Percentiles rank a stretch among this genome's conserved stretches.
Evolutionary conservation across 2,797 vertebrate species (phyloP).

Genomic region (Malurus splendens): DNA sequence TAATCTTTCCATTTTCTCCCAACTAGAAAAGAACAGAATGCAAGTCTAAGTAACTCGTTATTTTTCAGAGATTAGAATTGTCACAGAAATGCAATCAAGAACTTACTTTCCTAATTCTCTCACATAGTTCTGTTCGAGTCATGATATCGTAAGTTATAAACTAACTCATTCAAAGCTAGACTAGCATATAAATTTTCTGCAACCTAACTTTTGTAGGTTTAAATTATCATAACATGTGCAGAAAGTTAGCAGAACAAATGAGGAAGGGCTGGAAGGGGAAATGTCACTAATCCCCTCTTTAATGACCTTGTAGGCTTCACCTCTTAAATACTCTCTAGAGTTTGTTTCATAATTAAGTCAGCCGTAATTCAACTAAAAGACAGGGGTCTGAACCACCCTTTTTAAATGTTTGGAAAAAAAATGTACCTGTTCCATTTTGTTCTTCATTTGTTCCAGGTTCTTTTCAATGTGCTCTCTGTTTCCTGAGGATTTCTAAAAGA

Average conservation of each 20-base stretch:
- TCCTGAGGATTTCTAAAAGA: conserved; percentile 49
- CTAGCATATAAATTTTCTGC: not conserved
- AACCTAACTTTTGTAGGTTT: not conserved
- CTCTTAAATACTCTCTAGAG: not conserved
- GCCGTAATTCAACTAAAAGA: not conserved
- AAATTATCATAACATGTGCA: not conserved
- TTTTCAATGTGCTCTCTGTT: conserved; percentile 32
- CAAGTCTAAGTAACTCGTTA: not conserved
- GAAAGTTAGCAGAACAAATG: not conserved
- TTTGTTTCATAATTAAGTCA: not conserved
- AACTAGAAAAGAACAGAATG: conserved; percentile 64
- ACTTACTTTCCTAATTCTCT: not conserved
- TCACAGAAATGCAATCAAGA: not conserved
- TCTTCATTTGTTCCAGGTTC: conserved; percentile 67
- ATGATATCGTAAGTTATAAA: not conserved
- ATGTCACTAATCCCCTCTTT: not conserved
- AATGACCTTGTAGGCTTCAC: not conserved
- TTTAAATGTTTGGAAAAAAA: not conserved
- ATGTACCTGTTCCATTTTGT: conserved; percentile 70
- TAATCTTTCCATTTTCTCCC: conserved; percentile 72
- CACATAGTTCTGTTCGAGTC: not conserved
- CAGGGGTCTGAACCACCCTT: not conserved
- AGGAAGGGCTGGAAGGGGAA: not conserved
- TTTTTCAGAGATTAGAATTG: not conserved
- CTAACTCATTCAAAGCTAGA: not conserved